Base-by-base conservation (phyloP, 2,797 vertebrate genomes). In the Arctocebus calabarensis region DNA sequence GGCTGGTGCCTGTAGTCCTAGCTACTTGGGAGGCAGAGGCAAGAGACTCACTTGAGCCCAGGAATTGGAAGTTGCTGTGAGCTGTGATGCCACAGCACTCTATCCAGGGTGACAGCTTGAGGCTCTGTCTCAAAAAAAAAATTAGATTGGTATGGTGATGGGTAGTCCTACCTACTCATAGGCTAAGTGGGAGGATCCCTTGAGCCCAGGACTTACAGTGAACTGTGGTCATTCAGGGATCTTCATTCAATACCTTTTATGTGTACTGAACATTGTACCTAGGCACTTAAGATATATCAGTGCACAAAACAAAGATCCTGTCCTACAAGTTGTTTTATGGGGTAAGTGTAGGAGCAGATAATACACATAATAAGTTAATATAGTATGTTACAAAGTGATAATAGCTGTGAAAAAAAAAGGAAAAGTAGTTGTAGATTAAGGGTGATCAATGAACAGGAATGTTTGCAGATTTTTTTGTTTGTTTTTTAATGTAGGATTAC, bases 291-390 rank as follows among this genome's bases (percentile, higher is more conserved):
- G 70, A 32, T 79, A 48, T 5, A 73, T 95, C 17, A 77, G 16
- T 93, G 84, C 90, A 78, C 87, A 86, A 84, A 94, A 64, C n/a
- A 92, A 83, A 86, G 45, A 95, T 87, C 77, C 55, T 86, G 10
- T 22, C 62, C 32, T 73, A 16, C 61, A 77, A 32, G 16, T 48
- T 40, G 68, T 94, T 88, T 91, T 91, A 23, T 94, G n/a, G 45
- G 48, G 64, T n/a, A 37, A 84, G 17, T 77, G 29, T 34, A 66
- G n/a, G 45, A 90, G 7, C 82, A 77, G 82, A 74, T 34, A 70
- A 14, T 82, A 81, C 68, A 59, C n/a, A 27, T 75, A 64, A 82
- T 92, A 66, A 79, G 32, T 83, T 85, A 92, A 92, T 55, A 2
- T 52, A 40, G 9, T 88, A 66, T 59, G 16, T 93, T 83, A 73